Conservation (phyloP, 2,797 vertebrate genomes). For the Xyrichtys novacula region DNA sequence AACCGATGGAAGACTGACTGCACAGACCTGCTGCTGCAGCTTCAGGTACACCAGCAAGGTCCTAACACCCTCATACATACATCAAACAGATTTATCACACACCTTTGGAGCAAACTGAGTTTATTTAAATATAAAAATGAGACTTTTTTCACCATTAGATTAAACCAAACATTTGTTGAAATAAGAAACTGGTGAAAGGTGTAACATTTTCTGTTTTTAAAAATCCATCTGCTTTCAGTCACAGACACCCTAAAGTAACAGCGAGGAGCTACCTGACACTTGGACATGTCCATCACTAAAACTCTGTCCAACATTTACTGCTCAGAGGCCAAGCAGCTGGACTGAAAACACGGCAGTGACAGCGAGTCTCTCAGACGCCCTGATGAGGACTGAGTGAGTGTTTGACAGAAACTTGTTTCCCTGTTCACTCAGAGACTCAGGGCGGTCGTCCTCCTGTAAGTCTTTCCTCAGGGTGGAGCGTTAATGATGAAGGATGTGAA, state of each 20-base stretch:
- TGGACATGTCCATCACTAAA: slow-evolving; percentile 13
- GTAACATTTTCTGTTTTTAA: slow-evolving; percentile 35
- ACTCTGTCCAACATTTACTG: slow-evolving; percentile 7
- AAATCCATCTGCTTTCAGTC: slow-evolving; percentile 45
- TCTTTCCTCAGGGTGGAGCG: slow-evolving; percentile 30
- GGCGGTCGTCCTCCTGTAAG: neutral
- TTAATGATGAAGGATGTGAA: slow-evolving; percentile 29
- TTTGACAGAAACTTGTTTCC: neutral
- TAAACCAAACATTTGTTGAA: slow-evolving; percentile 29
- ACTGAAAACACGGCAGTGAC: slow-evolving; percentile 57
- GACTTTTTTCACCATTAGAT: slow-evolving; percentile 32
- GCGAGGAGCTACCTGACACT: slow-evolving; percentile 22
- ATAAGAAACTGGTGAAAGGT: slow-evolving; percentile 27
- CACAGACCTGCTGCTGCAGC: too few relatives aligned
- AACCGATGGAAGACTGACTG: too few relatives aligned
- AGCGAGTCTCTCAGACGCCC: slow-evolving; percentile 14
- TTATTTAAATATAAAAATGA: slow-evolving; percentile 60
- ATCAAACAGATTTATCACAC: neutral
- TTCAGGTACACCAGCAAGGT: too few relatives aligned
- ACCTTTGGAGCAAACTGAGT: slow-evolving; percentile 43
- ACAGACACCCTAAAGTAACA: slow-evolving; percentile 33
- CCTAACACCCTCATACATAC: too few relatives aligned
- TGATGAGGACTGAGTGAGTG: slow-evolving; percentile 5
- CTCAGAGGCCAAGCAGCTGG: slow-evolving; percentile 17
- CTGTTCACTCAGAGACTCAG: slow-evolving; percentile 7